Conservation (phyloP, 2,113 vertebrate genomes). For the Canis aureus region DNA sequence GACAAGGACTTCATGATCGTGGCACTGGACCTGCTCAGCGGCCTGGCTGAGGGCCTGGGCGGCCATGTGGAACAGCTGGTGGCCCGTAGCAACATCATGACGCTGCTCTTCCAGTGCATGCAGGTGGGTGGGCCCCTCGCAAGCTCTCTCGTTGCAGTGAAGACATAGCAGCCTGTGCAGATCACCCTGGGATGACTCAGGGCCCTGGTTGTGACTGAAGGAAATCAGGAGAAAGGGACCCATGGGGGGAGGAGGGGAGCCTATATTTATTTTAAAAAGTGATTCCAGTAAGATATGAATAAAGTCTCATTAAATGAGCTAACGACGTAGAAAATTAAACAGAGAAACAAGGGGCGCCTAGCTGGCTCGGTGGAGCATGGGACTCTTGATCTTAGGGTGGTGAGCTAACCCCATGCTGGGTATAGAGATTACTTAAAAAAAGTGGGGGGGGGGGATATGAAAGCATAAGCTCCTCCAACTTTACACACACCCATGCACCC, state of each 20-base stretch:
- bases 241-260: neutral
- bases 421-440: neutral
- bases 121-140: slow-evolving; percentile 87
- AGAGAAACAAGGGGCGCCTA: neutral
- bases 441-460: neutral
- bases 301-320: neutral
- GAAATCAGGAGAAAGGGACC: slow-evolving; percentile 5
- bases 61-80: slow-evolving; percentile 96
- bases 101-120: slow-evolving; percentile 97
- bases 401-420: neutral
- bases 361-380: neutral
- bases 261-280: neutral
- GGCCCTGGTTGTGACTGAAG: neutral
- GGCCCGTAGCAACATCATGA: slow-evolving; percentile 97
- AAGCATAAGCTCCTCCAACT: neutral
- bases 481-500: rapidly evolving
- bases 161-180: neutral
- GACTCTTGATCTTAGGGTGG: neutral
- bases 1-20: slow-evolving; percentile 99
- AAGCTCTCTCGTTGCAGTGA: neutral
- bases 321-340: neutral
- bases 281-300: neutral
- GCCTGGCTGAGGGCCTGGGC: slow-evolving; percentile 95
- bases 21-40: slow-evolving; percentile 95
- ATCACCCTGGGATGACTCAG: neutral